A percentile compares a stretch with the other conserved stretches of the same genome.
phyloP scores from a whole-genome alignment of 1,140 invertebrate genomes.

The Hyphantria cunea region DNA sequence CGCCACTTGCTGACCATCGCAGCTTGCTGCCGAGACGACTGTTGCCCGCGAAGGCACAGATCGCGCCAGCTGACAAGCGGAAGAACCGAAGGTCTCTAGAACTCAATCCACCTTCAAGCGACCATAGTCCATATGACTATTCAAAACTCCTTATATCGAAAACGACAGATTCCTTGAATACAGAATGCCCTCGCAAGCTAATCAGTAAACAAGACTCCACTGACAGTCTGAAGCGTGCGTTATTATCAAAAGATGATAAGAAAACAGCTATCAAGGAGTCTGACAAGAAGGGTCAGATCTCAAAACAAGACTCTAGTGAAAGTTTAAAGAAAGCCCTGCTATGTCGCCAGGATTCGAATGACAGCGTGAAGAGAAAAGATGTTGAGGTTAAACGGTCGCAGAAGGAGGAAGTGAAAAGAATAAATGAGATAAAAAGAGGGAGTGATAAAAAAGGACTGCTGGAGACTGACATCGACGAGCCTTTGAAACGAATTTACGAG shows the following conservation, averaged over 20 bases:
- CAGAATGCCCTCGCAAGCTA: conserved; percentile 67
- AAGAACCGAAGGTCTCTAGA: conserved; percentile 74
- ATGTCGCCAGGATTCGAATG: conserved; percentile 68
- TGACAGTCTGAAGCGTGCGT: conserved; percentile 68
- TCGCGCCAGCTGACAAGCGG: conserved; percentile 69
- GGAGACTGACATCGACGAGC: conserved; percentile 68
- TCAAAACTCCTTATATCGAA: conserved; percentile 76
- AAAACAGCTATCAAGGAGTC: conserved; percentile 49
- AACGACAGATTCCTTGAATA: conserved; percentile 74
- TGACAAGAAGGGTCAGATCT: conserved; percentile 51
- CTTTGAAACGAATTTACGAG: conserved; percentile 69
- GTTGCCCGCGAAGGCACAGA: conserved; percentile 71
- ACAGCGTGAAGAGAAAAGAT: conserved; percentile 63
- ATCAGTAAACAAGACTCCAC: conserved; percentile 75
- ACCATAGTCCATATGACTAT: conserved; percentile 69
- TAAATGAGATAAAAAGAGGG: conserved; percentile 60
- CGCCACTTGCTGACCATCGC: conserved; percentile 75
- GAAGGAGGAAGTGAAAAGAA: conserved; percentile 53
- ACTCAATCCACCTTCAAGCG: conserved; percentile 65
- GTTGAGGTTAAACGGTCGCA: conserved; percentile 56
- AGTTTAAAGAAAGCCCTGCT: conserved; percentile 69
- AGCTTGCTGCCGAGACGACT: conserved; percentile 72
- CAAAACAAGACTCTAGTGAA: conserved; percentile 69
- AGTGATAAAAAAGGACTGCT: conserved; percentile 70
- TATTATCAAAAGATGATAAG: conserved; percentile 72